These are phyloP conservation scores for Brienomyrus brachyistius DNA, from an alignment of 2,113 vertebrate species.

Conservation along the genomic window DNA sequence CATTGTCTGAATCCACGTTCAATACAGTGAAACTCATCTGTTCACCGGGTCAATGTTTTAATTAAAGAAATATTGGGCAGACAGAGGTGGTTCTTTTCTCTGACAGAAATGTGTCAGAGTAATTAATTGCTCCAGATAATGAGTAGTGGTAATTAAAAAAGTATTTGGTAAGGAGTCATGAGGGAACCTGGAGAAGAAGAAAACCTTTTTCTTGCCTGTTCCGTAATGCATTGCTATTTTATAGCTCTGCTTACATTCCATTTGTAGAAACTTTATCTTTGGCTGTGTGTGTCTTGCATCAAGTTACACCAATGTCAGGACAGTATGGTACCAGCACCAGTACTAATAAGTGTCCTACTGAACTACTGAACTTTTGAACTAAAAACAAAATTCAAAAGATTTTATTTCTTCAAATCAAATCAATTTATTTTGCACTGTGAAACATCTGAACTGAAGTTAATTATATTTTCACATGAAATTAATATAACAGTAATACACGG, in stretches of 20 bases:
- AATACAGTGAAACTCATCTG: background rate
- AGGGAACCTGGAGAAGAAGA: background rate
- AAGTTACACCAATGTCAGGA: background rate
- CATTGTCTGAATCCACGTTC: background rate
- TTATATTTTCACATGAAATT: background rate
- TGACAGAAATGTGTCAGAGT: background rate
- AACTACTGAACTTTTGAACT: background rate
- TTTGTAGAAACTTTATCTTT: background rate
- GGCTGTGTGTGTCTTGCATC: background rate
- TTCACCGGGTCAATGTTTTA: slow-evolving; percentile 9
- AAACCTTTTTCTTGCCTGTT: background rate
- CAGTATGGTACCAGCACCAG: background rate
- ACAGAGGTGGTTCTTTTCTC: slow-evolving; percentile 15
- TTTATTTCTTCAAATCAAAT: background rate
- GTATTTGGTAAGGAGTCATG: background rate
- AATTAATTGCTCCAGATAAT: slow-evolving; percentile 19
- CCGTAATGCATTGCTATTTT: background rate
- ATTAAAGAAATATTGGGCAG: slow-evolving; percentile 15
- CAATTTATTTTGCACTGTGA: background rate
- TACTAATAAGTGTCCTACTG: background rate
- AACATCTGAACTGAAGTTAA: background rate
- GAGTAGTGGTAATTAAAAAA: slow-evolving; percentile 15
- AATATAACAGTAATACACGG: background rate
- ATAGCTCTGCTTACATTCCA: background rate
- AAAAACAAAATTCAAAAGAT: background rate